These are phyloP conservation scores for Acanthurus tractus DNA, from an alignment of 2,797 vertebrate species.

Conservation along the genomic window DNA sequence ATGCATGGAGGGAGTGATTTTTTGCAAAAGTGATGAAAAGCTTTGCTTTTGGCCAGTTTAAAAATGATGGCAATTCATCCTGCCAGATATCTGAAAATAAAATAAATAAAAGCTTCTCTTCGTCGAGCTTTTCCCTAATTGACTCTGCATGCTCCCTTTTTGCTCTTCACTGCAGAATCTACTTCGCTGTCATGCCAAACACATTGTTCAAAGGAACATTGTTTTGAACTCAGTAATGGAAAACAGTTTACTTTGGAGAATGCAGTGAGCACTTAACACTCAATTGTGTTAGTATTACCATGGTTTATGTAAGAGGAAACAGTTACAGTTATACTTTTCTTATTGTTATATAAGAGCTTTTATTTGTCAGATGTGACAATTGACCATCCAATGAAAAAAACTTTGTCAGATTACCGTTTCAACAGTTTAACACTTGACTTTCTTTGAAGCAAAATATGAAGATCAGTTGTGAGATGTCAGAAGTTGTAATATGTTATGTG, in stretches of 20 bases:
- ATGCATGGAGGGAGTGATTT: constrained; percentile 8
- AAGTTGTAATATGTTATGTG: background rate
- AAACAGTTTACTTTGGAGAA: constrained; percentile 19
- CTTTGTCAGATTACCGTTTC: too few species aligned
- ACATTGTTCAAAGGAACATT: constrained; percentile 5
- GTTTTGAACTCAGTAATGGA: constrained; percentile 24
- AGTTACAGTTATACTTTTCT: background rate
- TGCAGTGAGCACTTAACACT: background rate
- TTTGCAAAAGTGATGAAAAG: constrained; percentile 40
- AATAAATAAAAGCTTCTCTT: constrained; percentile 48
- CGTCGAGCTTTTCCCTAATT: constrained; percentile 43
- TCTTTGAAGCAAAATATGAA: constrained; percentile 9
- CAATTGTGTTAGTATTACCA: constrained; percentile 17
- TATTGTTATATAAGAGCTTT: background rate
- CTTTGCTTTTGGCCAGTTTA: constrained; percentile 44
- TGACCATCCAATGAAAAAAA: background rate
- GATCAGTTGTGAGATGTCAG: constrained; percentile 1
- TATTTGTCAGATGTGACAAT: background rate
- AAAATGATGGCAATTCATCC: background rate
- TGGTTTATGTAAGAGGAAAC: constrained; percentile 19
- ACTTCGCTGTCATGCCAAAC: background rate
- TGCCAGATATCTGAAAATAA: constrained; percentile 35
- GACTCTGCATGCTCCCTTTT: constrained; percentile 16
- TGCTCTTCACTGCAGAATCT: constrained; percentile 10
- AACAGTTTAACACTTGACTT: background rate